A percentile compares a stretch with the other conserved stretches of the same genome.
These are phyloP conservation scores for Conus betulinus DNA, from an alignment of 1,140 invertebrate genomes.

Conservation along the genomic window DNA sequence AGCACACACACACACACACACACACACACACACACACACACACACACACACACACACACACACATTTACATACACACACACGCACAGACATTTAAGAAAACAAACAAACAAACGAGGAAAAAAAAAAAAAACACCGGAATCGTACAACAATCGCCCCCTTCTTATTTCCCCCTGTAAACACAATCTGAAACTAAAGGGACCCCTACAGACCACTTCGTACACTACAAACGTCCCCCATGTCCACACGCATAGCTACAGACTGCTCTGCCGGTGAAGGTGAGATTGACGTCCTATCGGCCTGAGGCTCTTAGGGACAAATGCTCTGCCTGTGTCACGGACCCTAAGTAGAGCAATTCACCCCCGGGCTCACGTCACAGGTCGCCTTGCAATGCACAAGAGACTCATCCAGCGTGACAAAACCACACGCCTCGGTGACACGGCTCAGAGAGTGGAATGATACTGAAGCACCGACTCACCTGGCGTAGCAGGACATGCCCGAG, in stretches of 20 bases:
- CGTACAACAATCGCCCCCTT: too few species aligned
- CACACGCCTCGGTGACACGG: too few species aligned
- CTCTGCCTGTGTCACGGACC: too few species aligned
- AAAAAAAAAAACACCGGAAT: background rate
- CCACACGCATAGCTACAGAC: too few species aligned
- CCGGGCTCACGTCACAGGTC: too few species aligned
- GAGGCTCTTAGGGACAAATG: too few species aligned
- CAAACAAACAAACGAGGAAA: background rate
- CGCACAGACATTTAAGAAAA: background rate
- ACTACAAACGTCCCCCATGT: too few species aligned
- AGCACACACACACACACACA: background rate
- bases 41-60: background rate
- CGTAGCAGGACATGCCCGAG: background rate
- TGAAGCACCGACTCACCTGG: background rate
- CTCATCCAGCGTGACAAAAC: too few species aligned
- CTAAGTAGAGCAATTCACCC: too few species aligned
- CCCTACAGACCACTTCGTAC: too few species aligned
- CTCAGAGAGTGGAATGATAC: background rate
- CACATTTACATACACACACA: background rate
- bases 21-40: background rate
- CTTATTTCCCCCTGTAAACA: background rate
- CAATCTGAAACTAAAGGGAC: background rate
- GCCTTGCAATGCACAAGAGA: too few species aligned
- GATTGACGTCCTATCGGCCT: background rate
- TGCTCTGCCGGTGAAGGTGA: too few species aligned